phyloP scores from a whole-genome alignment of 2,888 invertebrate species.

The Pyrrhosoma nymphula region DNA sequence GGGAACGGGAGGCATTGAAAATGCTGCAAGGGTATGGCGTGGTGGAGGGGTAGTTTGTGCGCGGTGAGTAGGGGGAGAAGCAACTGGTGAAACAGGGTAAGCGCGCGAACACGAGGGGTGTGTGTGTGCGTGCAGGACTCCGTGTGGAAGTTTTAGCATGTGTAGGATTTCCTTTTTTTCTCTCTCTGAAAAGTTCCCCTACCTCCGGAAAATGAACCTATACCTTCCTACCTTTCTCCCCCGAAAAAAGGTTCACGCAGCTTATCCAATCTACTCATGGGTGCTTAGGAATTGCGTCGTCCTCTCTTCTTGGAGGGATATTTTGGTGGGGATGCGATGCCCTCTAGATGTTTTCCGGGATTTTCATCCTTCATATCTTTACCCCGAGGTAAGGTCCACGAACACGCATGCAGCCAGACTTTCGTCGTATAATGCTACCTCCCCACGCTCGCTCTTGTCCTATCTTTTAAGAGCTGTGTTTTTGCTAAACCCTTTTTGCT shows the following conservation, averaged over 20 bases:
- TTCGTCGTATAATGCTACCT: too few species aligned
- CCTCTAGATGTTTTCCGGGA: neutral
- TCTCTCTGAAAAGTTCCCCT: neutral
- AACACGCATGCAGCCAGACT: neutral
- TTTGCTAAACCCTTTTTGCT: too few species aligned
- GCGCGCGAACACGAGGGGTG: neutral
- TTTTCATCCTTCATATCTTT: neutral
- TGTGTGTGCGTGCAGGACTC: neutral
- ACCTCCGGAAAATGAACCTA: neutral
- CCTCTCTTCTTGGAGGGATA: neutral
- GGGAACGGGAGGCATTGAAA: neutral
- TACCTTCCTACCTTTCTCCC: neutral
- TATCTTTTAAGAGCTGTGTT: too few species aligned
- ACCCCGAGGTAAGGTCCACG: neutral
- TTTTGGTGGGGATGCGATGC: neutral
- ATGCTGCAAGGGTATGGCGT: neutral
- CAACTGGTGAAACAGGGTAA: constrained; percentile 27
- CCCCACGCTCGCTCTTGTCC: too few species aligned
- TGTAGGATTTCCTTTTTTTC: constrained; percentile 27
- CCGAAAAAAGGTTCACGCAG: neutral
- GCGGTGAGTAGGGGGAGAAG: neutral
- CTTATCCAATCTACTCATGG: neutral
- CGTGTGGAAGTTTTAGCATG: neutral
- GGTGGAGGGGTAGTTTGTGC: neutral
- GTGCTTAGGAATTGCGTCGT: constrained; percentile 25